Evolutionary conservation across 2,113 vertebrate genomes (phyloP).

Genomic region (human (Homo sapiens)): GRCh38 chr14:77576001-77576500

Average conservation of each 20-base stretch:
- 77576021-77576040: not conserved
- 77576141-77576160: not conserved
- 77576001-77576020: not conserved
- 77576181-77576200: not conserved
- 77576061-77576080: not conserved
- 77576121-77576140: not conserved
- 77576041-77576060: not conserved
- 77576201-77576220: conserved; percentile 14
- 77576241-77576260: not conserved
- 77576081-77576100: not conserved
- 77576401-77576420: not conserved
- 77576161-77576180: not conserved
- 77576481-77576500: conserved; percentile 41
- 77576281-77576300: not conserved
- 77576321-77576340: not conserved
- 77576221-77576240: conserved; percentile 36
- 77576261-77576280: conserved; percentile 29
- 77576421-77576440: not conserved
- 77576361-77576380: not conserved
- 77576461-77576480: not conserved
- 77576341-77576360: conserved; percentile 27
- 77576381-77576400: not conserved
- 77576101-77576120: not conserved
- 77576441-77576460: not conserved
- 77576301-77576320: not conserved